Percentiles rank a stretch among this genome's conserved stretches.
These are phyloP conservation scores for Drosophila serrata DNA, from an alignment of 1,140 invertebrate genomes.

Conservation along the genomic window DNA sequence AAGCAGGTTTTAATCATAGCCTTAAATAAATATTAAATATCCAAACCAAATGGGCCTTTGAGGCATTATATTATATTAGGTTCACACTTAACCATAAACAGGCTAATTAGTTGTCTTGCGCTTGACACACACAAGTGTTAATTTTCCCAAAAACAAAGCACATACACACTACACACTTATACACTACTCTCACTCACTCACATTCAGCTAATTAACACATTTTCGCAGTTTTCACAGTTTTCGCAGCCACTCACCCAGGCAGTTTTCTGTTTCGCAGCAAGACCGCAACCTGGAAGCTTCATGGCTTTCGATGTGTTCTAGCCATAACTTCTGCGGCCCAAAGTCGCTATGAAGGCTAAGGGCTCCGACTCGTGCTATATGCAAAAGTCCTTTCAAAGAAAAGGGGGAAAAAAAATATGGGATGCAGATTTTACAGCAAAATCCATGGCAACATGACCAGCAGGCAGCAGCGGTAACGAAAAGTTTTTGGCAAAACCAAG, in stretches of 20 bases:
- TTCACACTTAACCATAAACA: conserved; percentile 33
- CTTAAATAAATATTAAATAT: conserved; percentile 16
- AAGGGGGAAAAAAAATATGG: conserved; percentile 7
- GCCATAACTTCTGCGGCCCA: conserved; percentile 57
- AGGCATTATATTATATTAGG: conserved; percentile 19
- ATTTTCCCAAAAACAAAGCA: conserved; percentile 62
- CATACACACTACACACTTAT: too few species aligned
- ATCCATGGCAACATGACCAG: conserved; percentile 66
- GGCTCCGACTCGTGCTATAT: conserved; percentile 25
- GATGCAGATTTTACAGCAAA: conserved; percentile 43
- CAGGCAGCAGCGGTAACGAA: conserved; percentile 47
- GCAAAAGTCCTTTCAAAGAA: conserved; percentile 19
- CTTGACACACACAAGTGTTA: conserved; percentile 56
- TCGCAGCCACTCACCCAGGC: conserved; percentile 39
- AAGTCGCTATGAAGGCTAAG: conserved; percentile 54
- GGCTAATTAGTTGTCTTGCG: conserved; percentile 38
- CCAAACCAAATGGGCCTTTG: neutral
- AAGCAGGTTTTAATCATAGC: neutral
- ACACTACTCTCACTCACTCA: neutral
- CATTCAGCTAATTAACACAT: conserved; percentile 69
- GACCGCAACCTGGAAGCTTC: conserved; percentile 37
- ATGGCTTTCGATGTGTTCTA: conserved; percentile 67
- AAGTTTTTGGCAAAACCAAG: conserved; percentile 65
- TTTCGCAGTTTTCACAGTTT: conserved; percentile 61
- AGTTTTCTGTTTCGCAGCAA: conserved; percentile 7